Base-by-base conservation (phyloP, 2,797 vertebrate species). In the Aphelocoma californica region DNA sequence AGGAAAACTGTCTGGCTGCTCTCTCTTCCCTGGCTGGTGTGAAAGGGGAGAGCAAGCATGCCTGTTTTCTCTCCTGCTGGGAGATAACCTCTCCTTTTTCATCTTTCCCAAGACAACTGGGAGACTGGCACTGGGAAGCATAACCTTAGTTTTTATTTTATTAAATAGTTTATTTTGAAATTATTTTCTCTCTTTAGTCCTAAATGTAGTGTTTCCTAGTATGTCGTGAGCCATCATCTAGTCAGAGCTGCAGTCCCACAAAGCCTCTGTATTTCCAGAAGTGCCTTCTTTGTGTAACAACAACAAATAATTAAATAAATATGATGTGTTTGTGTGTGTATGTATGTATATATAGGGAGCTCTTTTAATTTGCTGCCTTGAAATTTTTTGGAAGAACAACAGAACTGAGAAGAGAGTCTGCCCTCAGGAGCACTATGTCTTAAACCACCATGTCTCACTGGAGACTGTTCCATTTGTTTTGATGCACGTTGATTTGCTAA, bases 401-500 rank as follows among this genome's bases (percentile, higher is more conserved):
- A 56, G 75, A 95, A 66, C 69, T 69, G 82, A 91, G 90, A 71
- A 88, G 40, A 60, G 82, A 84, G 62, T 72, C 58, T 94, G 91
- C 93, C 85, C 92, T 86, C 57, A 74, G 93, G 95, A 94, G 12
- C 48, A 56, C 62, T 72, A 0, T 44, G 50, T 78, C 75, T 89
- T 72, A 32, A 91, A 87, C 72, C 72, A 82, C 93, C 61, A 34
- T 81, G 47, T 95, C 88, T 95, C 80, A 65, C 54, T 88, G 62
- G 51, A 90, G 74, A 78, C 57, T 54, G 1, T 93, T 94, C 62
- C 54, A 65, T 95, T 92, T 83, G 65, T 94, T 95, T 80, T 93
- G 89, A 93, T 86, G 81, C 75, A 89, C 78, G 93, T 89, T 65
- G 86, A 91, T 95, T 93, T 88, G 54, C 72, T 73, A 77, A 94